Evolutionary conservation across 1,140 invertebrate species (phyloP).

Genomic region (Heterodera schachtii): DNA sequence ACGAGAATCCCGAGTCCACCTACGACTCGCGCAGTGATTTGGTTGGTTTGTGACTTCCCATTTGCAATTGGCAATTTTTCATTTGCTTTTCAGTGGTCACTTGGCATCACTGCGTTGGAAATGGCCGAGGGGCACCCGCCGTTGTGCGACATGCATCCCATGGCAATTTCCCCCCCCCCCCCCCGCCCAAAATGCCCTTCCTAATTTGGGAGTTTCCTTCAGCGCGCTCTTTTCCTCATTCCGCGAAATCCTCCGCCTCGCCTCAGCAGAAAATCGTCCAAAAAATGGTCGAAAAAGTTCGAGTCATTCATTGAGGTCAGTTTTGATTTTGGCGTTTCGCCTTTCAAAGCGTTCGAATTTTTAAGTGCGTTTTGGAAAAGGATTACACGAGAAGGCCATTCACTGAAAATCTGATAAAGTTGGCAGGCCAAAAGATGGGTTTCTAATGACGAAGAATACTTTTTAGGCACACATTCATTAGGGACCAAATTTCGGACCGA

Average conservation of each 20-base stretch:
- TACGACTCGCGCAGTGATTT: constrained; percentile 98
- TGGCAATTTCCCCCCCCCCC: constrained; percentile 69
- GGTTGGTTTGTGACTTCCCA: neutral
- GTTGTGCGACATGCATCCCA: constrained; percentile 91
- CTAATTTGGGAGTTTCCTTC: neutral
- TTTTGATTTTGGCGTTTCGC: constrained; percentile 19
- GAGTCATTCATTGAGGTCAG: constrained; percentile 78
- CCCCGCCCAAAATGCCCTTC: too few species aligned
- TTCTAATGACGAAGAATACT: neutral
- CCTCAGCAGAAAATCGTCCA: constrained; percentile 78
- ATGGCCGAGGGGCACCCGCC: constrained; percentile 99
- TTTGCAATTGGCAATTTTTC: neutral
- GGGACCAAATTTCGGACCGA: constrained; percentile 94
- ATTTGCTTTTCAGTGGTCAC: constrained; percentile 75
- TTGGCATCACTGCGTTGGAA: constrained; percentile 97
- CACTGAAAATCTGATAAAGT: constrained; percentile 91
- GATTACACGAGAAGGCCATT: constrained; percentile 97
- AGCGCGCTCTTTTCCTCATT: constrained; percentile 91
- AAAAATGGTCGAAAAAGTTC: constrained; percentile 81
- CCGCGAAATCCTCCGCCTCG: constrained; percentile 93
- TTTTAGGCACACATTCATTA: constrained; percentile 83
- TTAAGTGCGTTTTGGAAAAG: constrained; percentile 80
- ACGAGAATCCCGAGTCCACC: constrained; percentile 98
- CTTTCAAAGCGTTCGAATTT: neutral
- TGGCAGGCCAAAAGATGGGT: neutral